A percentile compares a stretch with the other conserved stretches of the same genome.
phyloP scores from a whole-genome alignment of 2,113 vertebrate species.

The Pampusana beccarii region DNA sequence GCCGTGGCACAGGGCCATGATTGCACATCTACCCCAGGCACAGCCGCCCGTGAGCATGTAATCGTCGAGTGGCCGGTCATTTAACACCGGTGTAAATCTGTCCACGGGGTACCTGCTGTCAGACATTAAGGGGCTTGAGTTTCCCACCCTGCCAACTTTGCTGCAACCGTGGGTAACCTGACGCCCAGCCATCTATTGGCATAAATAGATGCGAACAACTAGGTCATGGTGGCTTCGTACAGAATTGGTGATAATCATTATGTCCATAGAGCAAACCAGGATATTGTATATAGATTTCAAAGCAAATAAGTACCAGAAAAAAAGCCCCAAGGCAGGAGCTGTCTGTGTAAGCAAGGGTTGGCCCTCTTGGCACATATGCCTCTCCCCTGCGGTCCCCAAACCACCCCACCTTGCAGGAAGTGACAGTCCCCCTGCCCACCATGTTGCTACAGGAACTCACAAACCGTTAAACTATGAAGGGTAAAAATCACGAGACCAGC shows the following conservation, averaged over 20 bases:
- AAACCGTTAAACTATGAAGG: accelerated
- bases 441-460: background rate
- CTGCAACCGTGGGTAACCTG: background rate
- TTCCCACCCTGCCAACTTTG: background rate
- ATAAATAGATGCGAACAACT: constrained; percentile 21
- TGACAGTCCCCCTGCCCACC: background rate
- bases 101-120: constrained; percentile 11
- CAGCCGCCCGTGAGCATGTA: background rate
- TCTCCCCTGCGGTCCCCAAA: background rate
- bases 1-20: background rate
- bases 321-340: background rate
- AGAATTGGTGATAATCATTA: background rate
- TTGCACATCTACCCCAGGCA: constrained; percentile 9
- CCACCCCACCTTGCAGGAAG: background rate
- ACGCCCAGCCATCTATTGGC: background rate
- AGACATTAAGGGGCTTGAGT: constrained; percentile 19
- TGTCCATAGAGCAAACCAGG: background rate
- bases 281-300: constrained; percentile 51
- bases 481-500: accelerated
- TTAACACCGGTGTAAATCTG: constrained; percentile 40
- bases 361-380: background rate
- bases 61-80: background rate
- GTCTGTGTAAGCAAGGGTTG: background rate
- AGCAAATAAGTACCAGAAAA: background rate
- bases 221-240: background rate